Base-by-base conservation (phyloP, 2,113 vertebrate species). In the Alaudala cheleensis region DNA sequence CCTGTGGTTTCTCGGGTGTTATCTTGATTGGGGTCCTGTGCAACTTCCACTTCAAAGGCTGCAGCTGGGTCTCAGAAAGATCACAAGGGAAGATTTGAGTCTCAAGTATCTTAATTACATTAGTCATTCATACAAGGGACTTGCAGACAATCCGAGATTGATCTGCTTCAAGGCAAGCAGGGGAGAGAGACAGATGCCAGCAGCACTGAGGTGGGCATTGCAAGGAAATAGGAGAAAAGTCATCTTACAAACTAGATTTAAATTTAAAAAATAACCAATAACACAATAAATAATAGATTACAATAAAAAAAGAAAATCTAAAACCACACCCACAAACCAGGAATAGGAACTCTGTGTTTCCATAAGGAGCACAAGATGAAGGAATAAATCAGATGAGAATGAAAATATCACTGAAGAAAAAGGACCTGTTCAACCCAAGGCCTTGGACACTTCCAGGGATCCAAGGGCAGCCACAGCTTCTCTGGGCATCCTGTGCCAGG, bases 41-140 rank as follows among this genome's bases (percentile, higher is more conserved):
- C 90, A 83, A 13, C 81, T 86, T 47, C 91, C 84, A 96, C 95
- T 96, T 95, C 94, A 95, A 96, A 97, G 92, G 37, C 11, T 54
- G 77, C 76, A 67, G 84, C 24, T 4, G 2, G 3, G 56, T 78
- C 83, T 88, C 71, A 50, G 3, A 91, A 61, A 94, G 95, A 95
- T 96, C 70, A 83, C 60, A 93, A 70, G 78, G 61, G 71, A 73
- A 94, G 92, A 95, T 49, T 49, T 77, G 85, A 90, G 85, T 19
- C 64, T 62, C 21, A 9, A 61, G 49, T 22, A 74, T 79, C 78
- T 91, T 95, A 95, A 95, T 95, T 95, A 95, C 88, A 91, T 95
- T 69, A 92, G 54, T 90, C 84, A 93, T 91, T 94, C 74, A 77
- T 22, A 79, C 22, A 24, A 73, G 89, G 74, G 92, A 90, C 78